Conservation (phyloP, 2,797 vertebrate species). For the Mus spretus region DNA sequence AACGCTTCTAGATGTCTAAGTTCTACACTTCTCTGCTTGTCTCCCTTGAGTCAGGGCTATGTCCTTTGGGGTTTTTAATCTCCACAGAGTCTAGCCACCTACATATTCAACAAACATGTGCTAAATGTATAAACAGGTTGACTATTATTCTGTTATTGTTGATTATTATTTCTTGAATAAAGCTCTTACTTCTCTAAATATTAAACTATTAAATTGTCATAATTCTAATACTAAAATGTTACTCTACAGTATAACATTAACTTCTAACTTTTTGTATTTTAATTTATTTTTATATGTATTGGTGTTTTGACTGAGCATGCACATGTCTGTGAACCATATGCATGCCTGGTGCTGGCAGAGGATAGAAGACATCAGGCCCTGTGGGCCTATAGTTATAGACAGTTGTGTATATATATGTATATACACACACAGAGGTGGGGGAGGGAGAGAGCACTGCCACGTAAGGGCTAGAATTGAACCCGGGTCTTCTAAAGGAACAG, state of each 20-base stretch:
- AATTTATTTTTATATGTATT: not conserved
- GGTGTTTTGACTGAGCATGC: not conserved
- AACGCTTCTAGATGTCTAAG: not conserved
- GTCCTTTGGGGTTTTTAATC: not conserved
- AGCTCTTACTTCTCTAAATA: not conserved
- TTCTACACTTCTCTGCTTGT: not conserved
- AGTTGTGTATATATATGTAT: not conserved
- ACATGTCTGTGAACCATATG: not conserved
- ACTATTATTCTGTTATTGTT: not conserved
- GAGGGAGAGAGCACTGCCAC: not conserved
- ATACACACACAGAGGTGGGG: not conserved
- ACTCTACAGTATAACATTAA: not conserved
- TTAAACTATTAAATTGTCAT: not conserved
- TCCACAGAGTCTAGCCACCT: not conserved
- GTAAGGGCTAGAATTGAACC: not conserved
- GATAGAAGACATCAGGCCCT: not conserved
- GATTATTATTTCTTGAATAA: not conserved
- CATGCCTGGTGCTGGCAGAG: not conserved
- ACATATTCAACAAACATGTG: slow-evolving; percentile 45
- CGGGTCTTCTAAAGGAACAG: not conserved
- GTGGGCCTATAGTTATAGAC: too few species aligned
- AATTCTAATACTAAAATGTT: slow-evolving; percentile 62
- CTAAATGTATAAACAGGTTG: slow-evolving; percentile 41
- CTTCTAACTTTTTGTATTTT: not conserved
- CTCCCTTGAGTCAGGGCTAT: slow-evolving; percentile 1